Evolutionary conservation across 2,888 invertebrate genomes (phyloP).

Genomic region (Parapristionchus giblindavisi): DNA sequence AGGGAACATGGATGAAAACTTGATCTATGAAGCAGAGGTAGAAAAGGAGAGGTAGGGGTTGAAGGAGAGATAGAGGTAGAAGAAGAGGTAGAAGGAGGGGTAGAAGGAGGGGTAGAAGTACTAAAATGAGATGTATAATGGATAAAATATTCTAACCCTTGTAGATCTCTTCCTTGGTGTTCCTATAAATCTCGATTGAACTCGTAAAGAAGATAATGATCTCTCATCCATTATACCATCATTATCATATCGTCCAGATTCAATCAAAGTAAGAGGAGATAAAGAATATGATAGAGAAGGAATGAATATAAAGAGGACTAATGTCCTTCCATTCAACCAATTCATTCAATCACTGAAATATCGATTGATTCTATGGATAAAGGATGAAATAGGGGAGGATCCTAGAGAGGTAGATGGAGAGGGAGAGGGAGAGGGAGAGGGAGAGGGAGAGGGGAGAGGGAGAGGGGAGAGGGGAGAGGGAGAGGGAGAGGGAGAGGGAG

Average conservation of each 20-base stretch:
- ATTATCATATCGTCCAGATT: not conserved
- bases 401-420: too few species aligned
- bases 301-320: too few species aligned
- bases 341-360: not conserved
- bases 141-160: not conserved
- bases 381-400: not conserved
- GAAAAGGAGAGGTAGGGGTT: too few species aligned
- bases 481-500: not conserved
- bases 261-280: not conserved
- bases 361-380: not conserved
- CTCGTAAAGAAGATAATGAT: slow-evolving; percentile 12
- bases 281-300: not conserved
- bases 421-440: too few species aligned
- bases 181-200: slow-evolving; percentile 13
- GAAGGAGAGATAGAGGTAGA: too few species aligned
- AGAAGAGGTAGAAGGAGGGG: too few species aligned
- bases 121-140: too few species aligned
- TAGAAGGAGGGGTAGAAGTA: too few species aligned
- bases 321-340: too few species aligned
- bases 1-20: not conserved
- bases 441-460: not conserved
- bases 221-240: not conserved
- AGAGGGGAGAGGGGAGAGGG: not conserved
- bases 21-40: too few species aligned
- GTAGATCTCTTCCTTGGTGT: slow-evolving; percentile 19